A percentile compares a stretch with the other conserved stretches of the same genome.
phyloP scores from a whole-genome alignment of 2,797 vertebrate species.

The Phoxinus dragarum region DNA sequence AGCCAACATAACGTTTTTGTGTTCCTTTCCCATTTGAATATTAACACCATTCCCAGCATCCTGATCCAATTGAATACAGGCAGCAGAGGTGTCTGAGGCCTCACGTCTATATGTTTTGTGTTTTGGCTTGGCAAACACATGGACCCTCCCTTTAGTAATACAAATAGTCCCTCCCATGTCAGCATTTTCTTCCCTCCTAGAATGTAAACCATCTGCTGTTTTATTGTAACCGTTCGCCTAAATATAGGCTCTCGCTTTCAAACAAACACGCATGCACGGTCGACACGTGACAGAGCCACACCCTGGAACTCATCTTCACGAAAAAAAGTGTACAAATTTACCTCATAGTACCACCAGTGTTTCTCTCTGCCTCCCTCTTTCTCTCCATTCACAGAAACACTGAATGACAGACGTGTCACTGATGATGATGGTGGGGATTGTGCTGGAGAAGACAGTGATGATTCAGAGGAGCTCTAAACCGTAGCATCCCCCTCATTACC shows the following conservation, averaged over 20 bases:
- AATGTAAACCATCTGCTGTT: slow-evolving; percentile 55
- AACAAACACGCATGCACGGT: background rate
- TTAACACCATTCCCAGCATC: background rate
- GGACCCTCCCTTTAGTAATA: slow-evolving; percentile 53
- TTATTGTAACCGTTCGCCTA: slow-evolving; percentile 27
- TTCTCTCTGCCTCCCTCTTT: slow-evolving; percentile 26
- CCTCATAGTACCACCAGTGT: background rate
- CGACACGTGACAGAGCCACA: slow-evolving; percentile 6
- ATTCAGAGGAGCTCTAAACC: slow-evolving; percentile 58
- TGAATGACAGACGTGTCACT: slow-evolving; percentile 39
- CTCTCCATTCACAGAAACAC: slow-evolving; percentile 43
- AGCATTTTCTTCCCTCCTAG: slow-evolving; percentile 53
- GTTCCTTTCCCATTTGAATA: background rate
- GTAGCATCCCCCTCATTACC: slow-evolving; percentile 66
- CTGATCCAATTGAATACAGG: background rate
- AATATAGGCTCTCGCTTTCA: slow-evolving; percentile 16
- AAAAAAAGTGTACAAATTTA: background rate
- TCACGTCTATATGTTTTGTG: slow-evolving; percentile 34
- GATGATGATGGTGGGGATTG: slow-evolving; percentile 33
- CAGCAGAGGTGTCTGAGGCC: background rate
- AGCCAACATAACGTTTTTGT: background rate
- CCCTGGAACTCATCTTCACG: background rate
- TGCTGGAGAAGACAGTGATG: slow-evolving; percentile 51
- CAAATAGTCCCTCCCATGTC: slow-evolving; percentile 58
- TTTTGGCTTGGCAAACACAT: slow-evolving; percentile 45